A percentile compares a stretch with the other conserved stretches of the same genome.
phyloP scores from a whole-genome alignment of 2,113 vertebrate species.

The Bothrops jararaca region DNA sequence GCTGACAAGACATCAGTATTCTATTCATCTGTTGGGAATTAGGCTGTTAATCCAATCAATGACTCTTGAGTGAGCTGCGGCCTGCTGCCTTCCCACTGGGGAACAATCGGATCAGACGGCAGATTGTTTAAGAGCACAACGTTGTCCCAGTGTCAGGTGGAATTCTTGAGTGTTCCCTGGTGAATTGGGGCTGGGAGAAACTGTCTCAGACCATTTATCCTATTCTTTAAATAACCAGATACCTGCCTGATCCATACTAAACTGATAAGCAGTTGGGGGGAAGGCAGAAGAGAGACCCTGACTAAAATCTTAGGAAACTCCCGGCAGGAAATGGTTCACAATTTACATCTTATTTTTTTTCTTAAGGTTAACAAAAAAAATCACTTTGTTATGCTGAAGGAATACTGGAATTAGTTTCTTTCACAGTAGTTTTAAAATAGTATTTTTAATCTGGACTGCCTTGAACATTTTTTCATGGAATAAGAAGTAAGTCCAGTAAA shows the following conservation, averaged over 20 bases:
- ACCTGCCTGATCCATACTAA: constrained; percentile 67
- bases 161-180: constrained; percentile 78
- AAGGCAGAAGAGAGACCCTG: constrained; percentile 57
- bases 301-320: constrained; percentile 47
- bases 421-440: background rate
- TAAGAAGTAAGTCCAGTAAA: background rate
- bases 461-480: background rate
- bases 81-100: constrained; percentile 84
- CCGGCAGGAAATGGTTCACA: constrained; percentile 38
- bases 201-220: constrained; percentile 77
- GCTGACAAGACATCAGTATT: constrained; percentile 90
- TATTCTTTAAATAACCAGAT: constrained; percentile 78
- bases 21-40: constrained; percentile 94
- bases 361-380: background rate
- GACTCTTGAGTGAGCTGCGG: constrained; percentile 86
- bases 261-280: constrained; percentile 62
- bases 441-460: background rate
- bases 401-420: background rate
- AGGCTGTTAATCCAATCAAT: constrained; percentile 99
- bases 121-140: constrained; percentile 81
- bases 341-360: constrained; percentile 8
- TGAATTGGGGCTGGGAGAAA: constrained; percentile 74
- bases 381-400: background rate
- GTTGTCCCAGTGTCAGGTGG: constrained; percentile 78
- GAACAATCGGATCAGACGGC: constrained; percentile 86